These are phyloP conservation scores for Temnothorax unifasciatus DNA, from an alignment of 2,888 invertebrate species.

Conservation along the genomic window DNA sequence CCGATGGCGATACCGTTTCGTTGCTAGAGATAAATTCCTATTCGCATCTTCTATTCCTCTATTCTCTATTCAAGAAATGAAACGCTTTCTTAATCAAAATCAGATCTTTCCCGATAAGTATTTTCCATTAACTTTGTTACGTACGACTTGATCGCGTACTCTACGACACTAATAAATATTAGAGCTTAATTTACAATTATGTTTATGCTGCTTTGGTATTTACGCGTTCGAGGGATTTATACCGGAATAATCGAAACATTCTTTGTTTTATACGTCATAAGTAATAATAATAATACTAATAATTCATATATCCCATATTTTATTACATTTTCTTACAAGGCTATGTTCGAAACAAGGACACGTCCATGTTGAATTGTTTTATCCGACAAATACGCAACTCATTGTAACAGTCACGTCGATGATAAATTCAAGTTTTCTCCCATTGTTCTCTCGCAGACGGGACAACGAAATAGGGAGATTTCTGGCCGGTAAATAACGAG, in stretches of 20 bases:
- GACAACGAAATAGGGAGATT: conserved; percentile 37
- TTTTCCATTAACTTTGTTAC: background rate
- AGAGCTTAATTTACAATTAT: background rate
- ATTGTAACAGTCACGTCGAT: conserved; percentile 42
- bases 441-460: conserved; percentile 53
- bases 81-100: conserved; percentile 55
- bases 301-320: background rate
- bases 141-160: background rate
- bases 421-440: conserved; percentile 63
- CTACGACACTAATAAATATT: background rate
- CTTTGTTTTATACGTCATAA: background rate
- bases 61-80: conserved; percentile 22
- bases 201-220: background rate
- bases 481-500: conserved; percentile 65
- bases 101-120: conserved; percentile 14
- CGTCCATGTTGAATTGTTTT: conserved; percentile 56
- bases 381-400: conserved; percentile 31
- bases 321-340: background rate
- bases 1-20: conserved; percentile 72
- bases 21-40: conserved; percentile 65
- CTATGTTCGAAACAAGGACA: background rate
- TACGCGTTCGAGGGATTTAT: background rate
- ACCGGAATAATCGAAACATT: background rate
- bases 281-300: background rate
- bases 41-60: conserved; percentile 52